Evolutionary conservation across 2,113 vertebrate genomes (phyloP), one percentile per base, ranked within the genome.

Genomic region (Bombycilla garrulus): DNA sequence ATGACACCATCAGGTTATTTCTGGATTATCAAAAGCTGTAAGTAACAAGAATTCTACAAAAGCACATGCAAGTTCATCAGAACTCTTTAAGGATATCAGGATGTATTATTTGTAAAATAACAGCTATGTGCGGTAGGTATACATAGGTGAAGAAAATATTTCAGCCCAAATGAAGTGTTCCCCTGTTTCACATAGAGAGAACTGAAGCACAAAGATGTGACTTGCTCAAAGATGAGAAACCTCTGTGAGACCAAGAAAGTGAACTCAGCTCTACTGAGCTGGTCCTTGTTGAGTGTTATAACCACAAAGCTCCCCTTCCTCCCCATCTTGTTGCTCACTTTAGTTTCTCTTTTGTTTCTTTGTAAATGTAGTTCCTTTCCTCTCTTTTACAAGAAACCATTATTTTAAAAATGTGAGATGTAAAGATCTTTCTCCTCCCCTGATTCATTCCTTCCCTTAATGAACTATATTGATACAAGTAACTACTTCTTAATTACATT

Each of bases 331-430:
- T 57, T 82, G 81, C 90, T 90, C n/a, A 54, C 26, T 70, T 35
- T 88, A 91, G 93, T 96, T 97, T 95, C 71, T 85, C 85, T 95
- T 97, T 88, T 91, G 71, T 71, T 94, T 96, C 42, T 93, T 92
- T 40, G 66, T 57, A 88, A 95, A 91, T 87, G 93, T 93, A 95
- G 74, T 78, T 78, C 50, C 47, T 97, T 93, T 77, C 38, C 58
- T 97, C 93, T 96, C 67, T 96, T 88, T 97, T 94, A 96, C 86
- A 95, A 95, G 95, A 97, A 97, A 57, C 82, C 74, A 72, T 76
- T 79, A 69, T 38, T 65, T 70, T 1, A 56, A 77, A 35, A 76
- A 54, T n/a, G n/a, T 69, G 58, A 77, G 20, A 33, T 15, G 65
- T 86, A 96, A 96, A 94, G 76, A 96, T 74, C 65, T 47, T 95